Percentiles rank a stretch among this genome's conserved stretches.
These are phyloP conservation scores for Eupsittula cactorum DNA, from an alignment of 2,113 vertebrate species.

Conservation along the genomic window DNA sequence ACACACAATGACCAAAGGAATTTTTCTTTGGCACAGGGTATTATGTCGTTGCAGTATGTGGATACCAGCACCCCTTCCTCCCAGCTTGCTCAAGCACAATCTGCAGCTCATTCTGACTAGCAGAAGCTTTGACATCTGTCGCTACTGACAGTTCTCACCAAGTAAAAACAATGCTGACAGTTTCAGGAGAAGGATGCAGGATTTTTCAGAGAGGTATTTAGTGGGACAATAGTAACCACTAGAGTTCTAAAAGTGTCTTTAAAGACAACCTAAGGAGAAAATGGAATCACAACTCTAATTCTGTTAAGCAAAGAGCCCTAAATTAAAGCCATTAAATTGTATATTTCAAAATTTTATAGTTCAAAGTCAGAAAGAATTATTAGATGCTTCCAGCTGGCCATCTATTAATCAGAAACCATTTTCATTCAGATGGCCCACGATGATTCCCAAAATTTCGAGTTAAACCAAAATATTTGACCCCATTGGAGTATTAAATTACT, in stretches of 20 bases:
- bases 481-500: not conserved
- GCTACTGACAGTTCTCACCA: not conserved
- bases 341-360: not conserved
- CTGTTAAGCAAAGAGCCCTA: not conserved
- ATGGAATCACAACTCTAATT: not conserved
- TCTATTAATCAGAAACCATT: not conserved
- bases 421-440: not conserved
- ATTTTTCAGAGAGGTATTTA: not conserved
- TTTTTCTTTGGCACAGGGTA: not conserved
- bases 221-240: not conserved
- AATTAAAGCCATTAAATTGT: not conserved
- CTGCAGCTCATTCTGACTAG: not conserved
- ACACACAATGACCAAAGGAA: not conserved
- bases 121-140: not conserved
- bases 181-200: not conserved
- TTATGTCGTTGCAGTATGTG: rapidly evolving
- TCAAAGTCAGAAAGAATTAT: not conserved
- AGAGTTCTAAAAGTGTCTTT: not conserved
- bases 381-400: not conserved
- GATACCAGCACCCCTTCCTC: not conserved
- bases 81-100: not conserved
- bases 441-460: not conserved
- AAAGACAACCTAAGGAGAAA: not conserved
- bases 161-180: not conserved
- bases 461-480: not conserved